Base-by-base conservation (phyloP, 2,797 vertebrate genomes). In the Muscicapa comitata region DNA sequence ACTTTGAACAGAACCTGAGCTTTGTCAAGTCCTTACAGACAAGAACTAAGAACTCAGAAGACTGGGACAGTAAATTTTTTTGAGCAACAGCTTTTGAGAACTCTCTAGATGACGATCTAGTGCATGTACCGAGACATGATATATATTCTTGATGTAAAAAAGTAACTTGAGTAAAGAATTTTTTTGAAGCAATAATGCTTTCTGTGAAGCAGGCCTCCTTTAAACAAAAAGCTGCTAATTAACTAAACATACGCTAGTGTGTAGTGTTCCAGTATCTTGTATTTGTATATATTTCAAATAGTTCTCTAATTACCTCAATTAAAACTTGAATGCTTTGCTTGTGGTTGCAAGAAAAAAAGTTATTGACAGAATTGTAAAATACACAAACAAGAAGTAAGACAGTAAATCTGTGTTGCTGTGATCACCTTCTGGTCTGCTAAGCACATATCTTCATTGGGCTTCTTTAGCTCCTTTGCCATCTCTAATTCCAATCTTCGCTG, bases 401-500 rank as follows among this genome's bases (percentile, higher is more conserved):
- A 85, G 16, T 73, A 81, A 42, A 33, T 76, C 86, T 53, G 20
- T 31, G 25, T 23, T 40, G 54, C 26, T 50, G 67, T 20, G 62
- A 72, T 94, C 98, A 99, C 99, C 99, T 99, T 99, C 91, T 99
- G 99, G 97, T 99, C 99, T 83, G 98, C 97, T 97, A 99, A 98
- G 97, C 99, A 99, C 99, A 99, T 98, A 97, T 99, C 99, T 98
- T 99, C 99, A 53, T 98, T 99, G 82, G 99, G 99, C 94, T 99
- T 99, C 98, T 99, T 99, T 65, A 99, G 97, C 95, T 99, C 99
- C 94, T 99, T 99, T 42, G 99, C 99, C 97, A 99, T 99, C 97
- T 99, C 98, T 95, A 99, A 97, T 94, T 99, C 99, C 96, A 99
- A 87, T 87, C 99, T 98, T 74, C 98, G 97, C 72, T 99, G 98